Base-by-base conservation (phyloP, 2,888 invertebrate genomes). In the Petrolisthes cinctipes region DNA sequence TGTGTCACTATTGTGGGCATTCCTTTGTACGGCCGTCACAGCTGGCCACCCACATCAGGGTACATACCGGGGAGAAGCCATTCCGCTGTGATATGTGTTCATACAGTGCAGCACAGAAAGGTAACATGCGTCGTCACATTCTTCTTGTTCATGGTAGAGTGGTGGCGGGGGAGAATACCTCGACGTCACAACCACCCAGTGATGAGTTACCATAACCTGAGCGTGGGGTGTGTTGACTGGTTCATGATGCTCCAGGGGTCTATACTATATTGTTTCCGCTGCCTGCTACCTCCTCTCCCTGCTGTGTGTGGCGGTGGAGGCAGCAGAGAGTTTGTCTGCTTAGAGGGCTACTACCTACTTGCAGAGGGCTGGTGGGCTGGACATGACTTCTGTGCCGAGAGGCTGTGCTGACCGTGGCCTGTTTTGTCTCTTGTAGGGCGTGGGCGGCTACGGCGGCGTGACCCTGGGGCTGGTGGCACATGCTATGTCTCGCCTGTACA, bases 361-460 rank as follows among this genome's bases (percentile, higher is more conserved):
- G 86, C 68, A 37, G 75, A 73, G 86, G 81, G 78, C 75, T 53
- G 81, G 37, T 37, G 37, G 81, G 81, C 5, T 82, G 57, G 14
- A 81, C 86, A 81, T 82, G 81, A 75, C 75, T 23, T 53, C 61
- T 66, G 76, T 86, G 76, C 20, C 86, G 81, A 83, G 86, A 83
- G 86, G 86, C 83, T 80, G 82, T 89, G 86, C 86, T 89, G 89
- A 86, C 86, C 73, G 78, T 88, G 80, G 84, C 83, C 86, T 89
- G 80, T 89, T 89, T 89, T 89, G 86, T 89, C 89, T 89, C 86
- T 89, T 86, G 86, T 86, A 89, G 89, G 89, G 79, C 68, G 80
- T 83, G 83, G 83, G 83, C 87, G 87, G 80, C 83, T 87, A 87
- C 87, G 76, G 87, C 79, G 83, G 87, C 83, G 83, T 87, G 83